Conservation (phyloP, 2,113 vertebrate species). For the Varanus salvator region DNA sequence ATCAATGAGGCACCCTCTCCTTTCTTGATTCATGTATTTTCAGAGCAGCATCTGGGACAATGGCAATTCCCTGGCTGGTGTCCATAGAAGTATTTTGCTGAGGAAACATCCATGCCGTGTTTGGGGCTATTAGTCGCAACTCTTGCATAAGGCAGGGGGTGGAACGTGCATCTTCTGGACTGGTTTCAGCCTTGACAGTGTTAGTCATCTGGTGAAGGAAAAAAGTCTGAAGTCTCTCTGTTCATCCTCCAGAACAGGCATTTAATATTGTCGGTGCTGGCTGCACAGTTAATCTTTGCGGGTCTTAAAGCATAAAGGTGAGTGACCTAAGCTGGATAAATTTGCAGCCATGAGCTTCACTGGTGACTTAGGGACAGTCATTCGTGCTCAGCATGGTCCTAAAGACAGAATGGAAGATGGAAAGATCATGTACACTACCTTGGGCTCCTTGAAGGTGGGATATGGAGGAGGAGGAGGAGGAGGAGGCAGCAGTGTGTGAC, state of each 20-base stretch:
- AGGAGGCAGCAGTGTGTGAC: too few species aligned
- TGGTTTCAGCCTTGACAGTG: background rate
- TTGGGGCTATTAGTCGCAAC: too few species aligned
- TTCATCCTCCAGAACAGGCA: background rate
- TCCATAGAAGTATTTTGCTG: background rate
- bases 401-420: too few species aligned
- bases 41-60: background rate
- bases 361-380: too few species aligned
- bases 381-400: too few species aligned
- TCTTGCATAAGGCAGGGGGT: background rate
- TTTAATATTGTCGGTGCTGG: background rate
- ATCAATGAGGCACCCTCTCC: background rate
- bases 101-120: background rate
- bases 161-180: background rate
- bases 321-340: too few species aligned
- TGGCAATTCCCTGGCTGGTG: background rate
- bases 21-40: background rate
- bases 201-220: background rate
- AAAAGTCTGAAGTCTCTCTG: background rate
- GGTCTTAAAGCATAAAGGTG: background rate
- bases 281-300: background rate
- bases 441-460: too few species aligned
- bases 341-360: too few species aligned
- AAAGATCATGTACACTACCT: too few species aligned
- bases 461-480: too few species aligned